A percentile compares a stretch with the other conserved stretches of the same genome.
Evolutionary conservation across 2,797 vertebrate genomes (phyloP).

Genomic region (Hypotaenidia okinawae): DNA sequence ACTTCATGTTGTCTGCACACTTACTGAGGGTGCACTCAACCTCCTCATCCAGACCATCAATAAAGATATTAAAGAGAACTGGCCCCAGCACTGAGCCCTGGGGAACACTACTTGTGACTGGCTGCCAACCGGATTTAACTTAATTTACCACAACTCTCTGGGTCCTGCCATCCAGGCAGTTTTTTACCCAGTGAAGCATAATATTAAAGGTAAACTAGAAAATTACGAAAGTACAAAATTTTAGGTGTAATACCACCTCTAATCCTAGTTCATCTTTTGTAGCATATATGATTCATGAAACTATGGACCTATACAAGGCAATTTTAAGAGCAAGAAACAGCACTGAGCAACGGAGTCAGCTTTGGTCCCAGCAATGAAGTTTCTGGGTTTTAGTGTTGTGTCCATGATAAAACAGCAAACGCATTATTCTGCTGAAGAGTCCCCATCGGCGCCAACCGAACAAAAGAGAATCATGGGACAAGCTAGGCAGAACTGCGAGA

Average conservation of each 20-base stretch:
- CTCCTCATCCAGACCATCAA: too few relatives aligned
- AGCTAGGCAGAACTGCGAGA: neutral
- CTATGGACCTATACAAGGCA: neutral
- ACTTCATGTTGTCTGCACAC: too few relatives aligned
- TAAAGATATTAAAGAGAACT: too few relatives aligned
- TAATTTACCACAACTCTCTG: too few relatives aligned
- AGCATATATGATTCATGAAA: neutral
- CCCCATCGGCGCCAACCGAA: neutral
- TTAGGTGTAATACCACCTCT: neutral
- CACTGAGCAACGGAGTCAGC: neutral
- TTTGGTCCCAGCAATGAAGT: neutral
- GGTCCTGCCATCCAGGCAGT: too few relatives aligned
- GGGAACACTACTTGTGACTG: too few relatives aligned
- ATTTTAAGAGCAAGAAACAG: neutral
- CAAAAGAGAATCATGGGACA: neutral
- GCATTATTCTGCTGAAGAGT: neutral
- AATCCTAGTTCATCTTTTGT: neutral
- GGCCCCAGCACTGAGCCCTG: too few relatives aligned
- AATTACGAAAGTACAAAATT: neutral
- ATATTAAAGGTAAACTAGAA: neutral
- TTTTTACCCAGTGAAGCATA: too few relatives aligned
- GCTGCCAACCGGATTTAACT: too few relatives aligned
- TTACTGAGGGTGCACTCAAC: too few relatives aligned
- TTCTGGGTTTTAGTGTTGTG: neutral
- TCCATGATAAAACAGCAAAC: neutral